Percentiles rank a stretch among this genome's conserved stretches.
Conservation (phyloP, 2,888 invertebrate genomes). For the Lysandra coridon region DNA sequence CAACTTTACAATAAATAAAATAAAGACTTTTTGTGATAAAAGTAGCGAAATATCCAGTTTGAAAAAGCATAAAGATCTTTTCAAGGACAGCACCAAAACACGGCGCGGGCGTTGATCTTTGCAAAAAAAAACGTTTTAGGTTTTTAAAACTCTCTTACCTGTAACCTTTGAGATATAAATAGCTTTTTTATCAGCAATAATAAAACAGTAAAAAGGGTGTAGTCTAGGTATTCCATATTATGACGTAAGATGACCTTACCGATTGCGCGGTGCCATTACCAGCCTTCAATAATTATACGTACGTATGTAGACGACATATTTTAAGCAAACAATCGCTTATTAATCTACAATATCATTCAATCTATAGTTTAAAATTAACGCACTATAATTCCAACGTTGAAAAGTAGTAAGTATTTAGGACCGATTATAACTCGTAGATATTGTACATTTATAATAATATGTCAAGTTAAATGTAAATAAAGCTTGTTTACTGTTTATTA, state of each 20-base stretch:
- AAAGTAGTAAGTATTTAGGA: neutral
- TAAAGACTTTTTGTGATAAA: neutral
- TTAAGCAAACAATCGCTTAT: neutral
- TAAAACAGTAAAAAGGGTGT: slow-evolving; percentile 20
- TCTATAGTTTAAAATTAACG: neutral
- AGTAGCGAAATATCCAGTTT: slow-evolving; percentile 1
- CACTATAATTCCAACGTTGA: neutral
- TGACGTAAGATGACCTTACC: slow-evolving; percentile 24
- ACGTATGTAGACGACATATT: neutral
- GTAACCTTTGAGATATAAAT: neutral
- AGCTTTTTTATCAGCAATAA: neutral
- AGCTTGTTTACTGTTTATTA: neutral
- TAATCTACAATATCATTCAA: neutral
- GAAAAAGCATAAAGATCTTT: neutral
- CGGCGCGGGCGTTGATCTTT: neutral
- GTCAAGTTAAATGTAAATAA: neutral
- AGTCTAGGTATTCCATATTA: slow-evolving; percentile 3
- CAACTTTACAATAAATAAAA: neutral
- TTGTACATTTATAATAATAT: neutral
- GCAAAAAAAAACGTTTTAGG: neutral
- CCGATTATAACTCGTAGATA: neutral
- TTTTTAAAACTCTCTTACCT: neutral
- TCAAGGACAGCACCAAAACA: neutral
- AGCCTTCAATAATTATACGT: neutral
- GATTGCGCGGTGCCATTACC: slow-evolving; percentile 5